Evolutionary conservation across 2,113 vertebrate species (phyloP).

Genomic region (Hemicordylus capensis): DNA sequence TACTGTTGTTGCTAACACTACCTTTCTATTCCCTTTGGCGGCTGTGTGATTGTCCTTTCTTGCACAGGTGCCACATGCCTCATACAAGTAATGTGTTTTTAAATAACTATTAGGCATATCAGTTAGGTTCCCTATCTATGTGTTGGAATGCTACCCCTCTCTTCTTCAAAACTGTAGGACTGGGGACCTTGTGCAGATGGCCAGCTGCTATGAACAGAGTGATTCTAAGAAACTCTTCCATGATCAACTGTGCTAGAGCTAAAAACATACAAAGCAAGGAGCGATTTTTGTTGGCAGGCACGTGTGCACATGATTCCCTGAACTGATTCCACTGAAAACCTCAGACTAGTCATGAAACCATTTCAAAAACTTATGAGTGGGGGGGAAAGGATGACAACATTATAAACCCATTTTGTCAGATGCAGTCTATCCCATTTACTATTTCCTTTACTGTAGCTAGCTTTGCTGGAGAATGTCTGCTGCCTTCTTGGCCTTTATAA

Average conservation of each 20-base stretch:
- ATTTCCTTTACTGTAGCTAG: constrained; percentile 13
- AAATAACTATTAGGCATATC: not conserved
- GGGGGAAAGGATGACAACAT: not conserved
- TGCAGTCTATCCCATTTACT: not conserved
- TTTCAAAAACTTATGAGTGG: not conserved
- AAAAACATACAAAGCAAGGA: not conserved
- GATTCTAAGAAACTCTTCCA: too few species aligned
- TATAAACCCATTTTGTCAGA: constrained; percentile 14
- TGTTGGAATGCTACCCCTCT: not conserved
- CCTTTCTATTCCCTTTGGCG: not conserved
- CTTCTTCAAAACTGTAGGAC: too few species aligned
- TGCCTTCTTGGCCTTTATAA: constrained; percentile 25
- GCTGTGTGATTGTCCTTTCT: not conserved
- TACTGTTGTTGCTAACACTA: not conserved
- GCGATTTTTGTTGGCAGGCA: too few species aligned
- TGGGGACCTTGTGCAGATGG: not conserved
- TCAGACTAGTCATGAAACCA: not conserved
- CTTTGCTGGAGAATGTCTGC: not conserved
- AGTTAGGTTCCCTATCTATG: not conserved
- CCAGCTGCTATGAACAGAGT: not conserved
- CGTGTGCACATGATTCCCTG: not conserved
- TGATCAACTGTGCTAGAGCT: not conserved
- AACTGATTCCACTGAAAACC: not conserved
- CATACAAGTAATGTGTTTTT: not conserved
- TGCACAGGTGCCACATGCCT: not conserved